Conservation (phyloP, 2,113 vertebrate species). For the Blennius ocellaris region DNA sequence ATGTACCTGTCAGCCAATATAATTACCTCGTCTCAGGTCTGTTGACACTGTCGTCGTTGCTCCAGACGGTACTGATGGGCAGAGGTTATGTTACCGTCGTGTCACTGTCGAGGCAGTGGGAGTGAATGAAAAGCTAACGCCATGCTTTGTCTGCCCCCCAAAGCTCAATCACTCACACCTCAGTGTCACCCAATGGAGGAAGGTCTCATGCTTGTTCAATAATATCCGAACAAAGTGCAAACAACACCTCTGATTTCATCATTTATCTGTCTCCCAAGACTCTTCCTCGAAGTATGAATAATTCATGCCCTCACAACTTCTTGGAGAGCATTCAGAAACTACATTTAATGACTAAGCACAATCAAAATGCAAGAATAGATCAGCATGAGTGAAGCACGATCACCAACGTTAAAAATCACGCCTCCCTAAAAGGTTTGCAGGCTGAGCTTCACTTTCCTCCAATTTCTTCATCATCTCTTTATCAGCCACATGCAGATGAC, state of each 20-base stretch:
- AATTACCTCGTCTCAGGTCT: conserved; percentile 10
- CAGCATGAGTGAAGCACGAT: no score
- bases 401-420: no score
- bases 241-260: neutral
- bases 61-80: conserved; percentile 29
- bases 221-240: conserved; percentile 6
- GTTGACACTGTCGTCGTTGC: conserved; percentile 2
- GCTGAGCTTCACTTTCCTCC: no score
- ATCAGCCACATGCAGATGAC: no score
- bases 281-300: neutral
- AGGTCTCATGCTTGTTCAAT: neutral
- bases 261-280: neutral
- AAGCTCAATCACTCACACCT: neutral
- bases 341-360: no score
- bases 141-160: no score
- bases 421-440: no score
- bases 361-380: no score
- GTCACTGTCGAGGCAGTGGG: neutral
- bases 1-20: neutral
- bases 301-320: neutral
- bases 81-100: conserved; percentile 14
- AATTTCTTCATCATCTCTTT: no score
- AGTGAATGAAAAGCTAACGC: neutral
- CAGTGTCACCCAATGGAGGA: conserved; percentile 16
- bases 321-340: no score